Conservation (phyloP, 1,140 invertebrate genomes). For the Drosophila pruinosa region DNA sequence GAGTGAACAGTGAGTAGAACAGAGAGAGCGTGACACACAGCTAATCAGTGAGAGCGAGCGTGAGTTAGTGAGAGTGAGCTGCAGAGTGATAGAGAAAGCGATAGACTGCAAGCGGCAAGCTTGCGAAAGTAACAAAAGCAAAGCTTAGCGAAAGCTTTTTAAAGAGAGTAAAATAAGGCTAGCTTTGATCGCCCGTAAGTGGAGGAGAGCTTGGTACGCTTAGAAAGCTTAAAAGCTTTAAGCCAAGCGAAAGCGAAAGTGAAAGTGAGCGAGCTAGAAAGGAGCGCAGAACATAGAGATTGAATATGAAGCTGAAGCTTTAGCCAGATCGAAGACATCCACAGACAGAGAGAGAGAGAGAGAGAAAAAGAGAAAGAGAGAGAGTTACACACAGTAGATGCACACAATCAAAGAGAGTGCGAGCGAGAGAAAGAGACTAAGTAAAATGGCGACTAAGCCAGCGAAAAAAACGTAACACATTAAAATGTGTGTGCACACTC, state of each 20-base stretch:
- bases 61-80: conserved; percentile 14
- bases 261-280: conserved; percentile 5
- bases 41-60: conserved; percentile 1
- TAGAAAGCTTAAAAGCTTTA: too few relatives aligned
- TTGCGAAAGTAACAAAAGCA: neutral
- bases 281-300: neutral
- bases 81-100: neutral
- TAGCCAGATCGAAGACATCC: conserved; percentile 12
- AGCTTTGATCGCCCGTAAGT: neutral
- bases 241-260: neutral
- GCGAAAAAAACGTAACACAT: conserved; percentile 33
- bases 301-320: neutral
- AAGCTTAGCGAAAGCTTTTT: too few relatives aligned
- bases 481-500: conserved; percentile 41
- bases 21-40: conserved; percentile 17
- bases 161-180: neutral
- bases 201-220: too few relatives aligned
- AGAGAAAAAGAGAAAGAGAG: neutral
- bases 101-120: conserved; percentile 10
- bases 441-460: conserved; percentile 36
- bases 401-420: neutral
- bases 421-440: conserved; percentile 7
- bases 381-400: neutral
- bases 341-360: neutral
- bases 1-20: conserved; percentile 8